These are phyloP conservation scores for Myotis davidii DNA, from an alignment of 2,113 vertebrate genomes.

Conservation along the genomic window DNA sequence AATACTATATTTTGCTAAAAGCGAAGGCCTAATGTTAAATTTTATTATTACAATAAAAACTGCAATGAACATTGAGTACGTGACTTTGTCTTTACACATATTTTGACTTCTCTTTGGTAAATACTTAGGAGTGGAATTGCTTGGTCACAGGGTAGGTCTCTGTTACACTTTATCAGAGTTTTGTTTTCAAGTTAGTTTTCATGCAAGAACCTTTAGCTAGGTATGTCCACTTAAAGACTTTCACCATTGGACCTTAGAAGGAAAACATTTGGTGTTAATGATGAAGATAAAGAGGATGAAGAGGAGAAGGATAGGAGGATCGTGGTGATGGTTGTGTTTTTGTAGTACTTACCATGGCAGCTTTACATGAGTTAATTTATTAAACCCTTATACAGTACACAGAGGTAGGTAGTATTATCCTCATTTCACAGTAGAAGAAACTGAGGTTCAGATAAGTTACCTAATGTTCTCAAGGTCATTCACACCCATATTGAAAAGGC, in stretches of 20 bases:
- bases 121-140: neutral
- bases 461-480: neutral
- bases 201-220: neutral
- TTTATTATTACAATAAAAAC: neutral
- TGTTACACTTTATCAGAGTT: neutral
- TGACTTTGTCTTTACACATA: neutral
- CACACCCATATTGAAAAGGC: neutral
- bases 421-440: neutral
- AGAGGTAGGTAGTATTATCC: neutral
- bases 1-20: neutral
- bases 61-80: neutral
- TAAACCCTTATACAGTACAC: neutral
- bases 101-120: conserved; percentile 24
- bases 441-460: neutral
- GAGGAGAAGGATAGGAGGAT: neutral
- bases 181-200: neutral
- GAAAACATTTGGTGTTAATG: neutral
- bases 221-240: neutral
- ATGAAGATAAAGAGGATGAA: neutral
- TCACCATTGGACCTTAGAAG: neutral
- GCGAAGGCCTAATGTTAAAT: neutral
- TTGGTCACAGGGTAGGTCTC: neutral
- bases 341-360: neutral
- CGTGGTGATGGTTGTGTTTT: neutral
- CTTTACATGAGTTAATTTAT: neutral